These are phyloP conservation scores for Sapajus apella DNA, from an alignment of 2,113 vertebrate genomes.

Conservation along the genomic window DNA sequence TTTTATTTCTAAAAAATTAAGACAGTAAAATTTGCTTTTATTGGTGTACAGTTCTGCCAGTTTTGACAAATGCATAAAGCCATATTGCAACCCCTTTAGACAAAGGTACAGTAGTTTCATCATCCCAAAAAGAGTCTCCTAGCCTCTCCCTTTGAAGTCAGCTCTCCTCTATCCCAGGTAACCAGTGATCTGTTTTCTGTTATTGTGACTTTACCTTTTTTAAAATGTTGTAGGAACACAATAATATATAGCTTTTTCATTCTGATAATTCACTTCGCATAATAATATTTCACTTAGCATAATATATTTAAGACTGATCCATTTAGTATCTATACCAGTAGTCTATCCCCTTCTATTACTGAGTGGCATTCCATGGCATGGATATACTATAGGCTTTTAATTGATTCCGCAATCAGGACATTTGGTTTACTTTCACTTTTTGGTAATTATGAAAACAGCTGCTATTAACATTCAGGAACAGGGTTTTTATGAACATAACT, in stretches of 20 bases:
- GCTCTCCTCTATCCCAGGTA: background rate
- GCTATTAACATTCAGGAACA: background rate
- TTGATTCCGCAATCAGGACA: no score
- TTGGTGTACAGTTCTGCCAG: background rate
- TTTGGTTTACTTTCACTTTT: constrained; percentile 2
- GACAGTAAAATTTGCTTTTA: background rate
- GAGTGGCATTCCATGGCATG: no score
- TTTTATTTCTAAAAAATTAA: background rate
- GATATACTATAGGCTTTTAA: background rate
- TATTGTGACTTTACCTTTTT: background rate
- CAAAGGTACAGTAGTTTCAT: background rate
- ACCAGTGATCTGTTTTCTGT: background rate
- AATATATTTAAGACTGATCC: background rate
- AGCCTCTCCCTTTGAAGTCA: background rate
- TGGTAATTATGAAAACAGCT: background rate
- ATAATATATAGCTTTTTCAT: background rate
- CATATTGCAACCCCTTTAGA: background rate
- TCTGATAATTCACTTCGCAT: background rate
- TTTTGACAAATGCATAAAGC: background rate
- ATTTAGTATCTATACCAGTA: background rate
- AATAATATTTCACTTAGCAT: background rate
- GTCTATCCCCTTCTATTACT: background rate
- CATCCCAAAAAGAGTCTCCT: background rate
- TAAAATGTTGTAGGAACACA: background rate
- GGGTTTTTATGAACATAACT: background rate